Evolutionary conservation across 2,888 invertebrate species (phyloP), one percentile per base, ranked within the genome.

Genomic region (Drosophila lutescens): DNA sequence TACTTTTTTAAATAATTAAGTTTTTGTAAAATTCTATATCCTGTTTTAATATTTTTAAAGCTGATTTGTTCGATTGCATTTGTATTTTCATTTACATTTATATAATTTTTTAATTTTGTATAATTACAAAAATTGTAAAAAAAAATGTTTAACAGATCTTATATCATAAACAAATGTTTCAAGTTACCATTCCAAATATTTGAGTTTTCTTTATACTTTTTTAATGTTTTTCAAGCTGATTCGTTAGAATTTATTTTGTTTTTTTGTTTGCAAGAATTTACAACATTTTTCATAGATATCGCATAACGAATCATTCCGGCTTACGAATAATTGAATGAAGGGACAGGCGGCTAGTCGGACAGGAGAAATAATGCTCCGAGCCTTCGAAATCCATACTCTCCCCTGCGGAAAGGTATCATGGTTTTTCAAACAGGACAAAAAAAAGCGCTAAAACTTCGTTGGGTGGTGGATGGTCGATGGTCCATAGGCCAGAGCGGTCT

Each of bases 381-480:
- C 8, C 44, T 36, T 20, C 30, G 43, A 23, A 65, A 63, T 67
- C 51, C 34, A 32, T 63, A 49, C 38, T 46, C 54, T 40, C 67
- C 46, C 58, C 32, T 7, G 23, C 38, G 10, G 12, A 12, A 54
- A 55, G 69, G 55, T 67, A 65, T 34, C 55, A 17, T 13, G 17
- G 26, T 26, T 26, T 26, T 26, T 12, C 26, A n/a, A 32, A 32
- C 32, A 34, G 10, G 8, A n/a, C 5, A 26, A 20, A 65, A 53
- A 47, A 43, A 59, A 40, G 13, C 47, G 47, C 47, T 32, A 10
- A 63, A 63, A 23, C 46, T 40, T 30, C 23, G 26, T 3, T 15
- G 38, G 44, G 34, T 70, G 59, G 68, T 38, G 69, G 67, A 26
- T 47, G 41, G 30, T 20, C 10, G 23, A 41, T 60, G 53, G 53